phyloP scores from a whole-genome alignment of 2,797 vertebrate species.

The Neopelma chrysocephalum region DNA sequence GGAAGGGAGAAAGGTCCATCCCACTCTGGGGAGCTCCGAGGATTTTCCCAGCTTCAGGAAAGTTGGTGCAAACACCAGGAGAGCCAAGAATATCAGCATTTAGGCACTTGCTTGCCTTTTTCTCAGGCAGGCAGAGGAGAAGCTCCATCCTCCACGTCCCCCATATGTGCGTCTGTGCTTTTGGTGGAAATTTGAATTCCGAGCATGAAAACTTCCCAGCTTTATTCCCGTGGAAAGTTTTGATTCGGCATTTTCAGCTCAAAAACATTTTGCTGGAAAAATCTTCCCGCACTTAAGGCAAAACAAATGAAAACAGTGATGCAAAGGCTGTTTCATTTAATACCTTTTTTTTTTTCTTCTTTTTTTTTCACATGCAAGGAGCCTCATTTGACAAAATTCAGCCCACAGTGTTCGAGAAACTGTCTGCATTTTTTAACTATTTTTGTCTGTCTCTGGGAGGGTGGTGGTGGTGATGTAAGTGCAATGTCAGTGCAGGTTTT shows the following conservation, averaged over 20 bases:
- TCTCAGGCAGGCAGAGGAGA: not conserved
- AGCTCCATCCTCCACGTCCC: not conserved
- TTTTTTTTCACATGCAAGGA: not conserved
- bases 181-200: not conserved
- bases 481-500: not conserved
- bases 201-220: constrained; percentile 36
- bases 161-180: constrained; percentile 23
- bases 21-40: rapidly evolving
- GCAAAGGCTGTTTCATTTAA: constrained; percentile 23
- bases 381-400: constrained; percentile 30
- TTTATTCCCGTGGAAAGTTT: constrained; percentile 23
- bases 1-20: not conserved
- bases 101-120: not conserved
- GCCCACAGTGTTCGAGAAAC: constrained; percentile 27
- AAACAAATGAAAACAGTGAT: constrained; percentile 38
- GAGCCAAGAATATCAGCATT: not conserved
- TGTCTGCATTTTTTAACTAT: constrained; percentile 52
- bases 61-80: not conserved
- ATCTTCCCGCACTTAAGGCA: not conserved
- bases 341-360: not conserved
- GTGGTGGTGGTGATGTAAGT: not conserved
- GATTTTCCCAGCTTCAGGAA: not conserved
- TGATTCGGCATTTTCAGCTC: constrained; percentile 3
- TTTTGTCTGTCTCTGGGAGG: constrained; percentile 18
- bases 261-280: constrained; percentile 14